Base-by-base conservation (phyloP, 2,797 vertebrate genomes). In the Manis crassicaudata region DNA sequence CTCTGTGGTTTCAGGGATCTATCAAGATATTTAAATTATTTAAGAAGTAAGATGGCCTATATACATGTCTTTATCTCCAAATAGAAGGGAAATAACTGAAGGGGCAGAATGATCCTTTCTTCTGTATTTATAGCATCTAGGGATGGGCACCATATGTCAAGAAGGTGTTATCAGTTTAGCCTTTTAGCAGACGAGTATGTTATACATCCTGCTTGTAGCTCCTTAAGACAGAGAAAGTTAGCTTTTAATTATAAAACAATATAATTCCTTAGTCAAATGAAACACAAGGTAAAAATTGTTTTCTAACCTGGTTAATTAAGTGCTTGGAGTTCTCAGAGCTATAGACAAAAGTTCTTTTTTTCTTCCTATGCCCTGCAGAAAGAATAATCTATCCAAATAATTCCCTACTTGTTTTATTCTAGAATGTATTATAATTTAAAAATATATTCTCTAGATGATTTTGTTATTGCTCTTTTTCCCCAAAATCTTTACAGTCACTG, bases 211-310 rank as follows among this genome's bases (percentile, higher is more conserved):
- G 7, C 17, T 83, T 82, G 79, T 77, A 95, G 40, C 37, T 93
- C 58, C 68, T 35, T 62, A 73, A 77, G 40, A 10, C 32, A 90
- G 35, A 58, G 32, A 84, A 56, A 77, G 79, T 77, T 62, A 32
- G 82, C 56, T 89, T 75, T 72, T 68, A 82, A 88, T 91, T 90
- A 73, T 73, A 92, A 79, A 46, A 65, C 46, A 88, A 16, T 92
- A 79, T 72, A 92, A 85, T 95, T 77, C 10, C 72, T 79, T 65
- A 75, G 73, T 92, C 46, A 88, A 87, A 90, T 89, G 23, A 77
- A 91, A 81, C 11, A n/a, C 63, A 72, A 88, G n/a, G 35, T 79
- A 54, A 65, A 94, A 80, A 65, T 60, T 65, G 70, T 77, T 95
- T 95, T 79, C 65, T 82, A 32, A 43, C 65, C 58, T 68, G 18